Percentiles rank a stretch among this genome's conserved stretches.
phyloP scores from a whole-genome alignment of 2,113 vertebrate species.

The Seriola quinqueradiata region DNA sequence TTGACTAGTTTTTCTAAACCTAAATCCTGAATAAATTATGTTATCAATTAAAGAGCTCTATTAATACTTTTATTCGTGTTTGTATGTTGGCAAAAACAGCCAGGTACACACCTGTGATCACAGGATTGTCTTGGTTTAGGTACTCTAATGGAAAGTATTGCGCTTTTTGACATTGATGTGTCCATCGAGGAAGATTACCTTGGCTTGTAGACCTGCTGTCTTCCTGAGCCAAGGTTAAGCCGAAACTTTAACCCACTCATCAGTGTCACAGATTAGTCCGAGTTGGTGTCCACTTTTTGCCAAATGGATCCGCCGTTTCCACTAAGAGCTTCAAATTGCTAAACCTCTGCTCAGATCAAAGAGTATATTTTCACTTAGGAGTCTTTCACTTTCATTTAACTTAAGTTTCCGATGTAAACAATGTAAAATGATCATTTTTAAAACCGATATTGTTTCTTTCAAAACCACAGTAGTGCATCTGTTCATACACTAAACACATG shows the following conservation, averaged over 20 bases:
- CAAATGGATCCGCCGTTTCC: conserved; percentile 58
- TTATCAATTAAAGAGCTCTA: not conserved
- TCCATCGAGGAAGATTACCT: conserved; percentile 34
- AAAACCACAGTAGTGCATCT: not conserved
- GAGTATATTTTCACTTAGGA: not conserved
- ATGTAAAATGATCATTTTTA: not conserved
- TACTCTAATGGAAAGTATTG: conserved; percentile 6
- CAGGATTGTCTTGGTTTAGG: not conserved
- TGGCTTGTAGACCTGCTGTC: conserved; percentile 19
- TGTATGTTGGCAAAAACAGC: not conserved
- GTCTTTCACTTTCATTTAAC: not conserved
- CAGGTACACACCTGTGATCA: not conserved
- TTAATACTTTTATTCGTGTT: not conserved
- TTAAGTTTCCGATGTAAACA: not conserved
- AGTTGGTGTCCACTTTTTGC: conserved; percentile 27
- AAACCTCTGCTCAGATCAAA: conserved; percentile 35
- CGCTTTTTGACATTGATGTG: conserved; percentile 19
- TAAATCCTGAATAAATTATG: not conserved
- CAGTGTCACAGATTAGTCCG: conserved; percentile 57
- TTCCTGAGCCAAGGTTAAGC: conserved; percentile 57
- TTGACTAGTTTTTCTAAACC: not conserved
- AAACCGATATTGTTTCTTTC: not conserved
- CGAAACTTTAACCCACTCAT: conserved; percentile 67
- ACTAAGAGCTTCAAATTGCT: conserved; percentile 41
- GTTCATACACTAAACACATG: not conserved